These are phyloP conservation scores for Alentia gelatinosa DNA, from an alignment of 2,888 invertebrate species.

Conservation along the genomic window DNA sequence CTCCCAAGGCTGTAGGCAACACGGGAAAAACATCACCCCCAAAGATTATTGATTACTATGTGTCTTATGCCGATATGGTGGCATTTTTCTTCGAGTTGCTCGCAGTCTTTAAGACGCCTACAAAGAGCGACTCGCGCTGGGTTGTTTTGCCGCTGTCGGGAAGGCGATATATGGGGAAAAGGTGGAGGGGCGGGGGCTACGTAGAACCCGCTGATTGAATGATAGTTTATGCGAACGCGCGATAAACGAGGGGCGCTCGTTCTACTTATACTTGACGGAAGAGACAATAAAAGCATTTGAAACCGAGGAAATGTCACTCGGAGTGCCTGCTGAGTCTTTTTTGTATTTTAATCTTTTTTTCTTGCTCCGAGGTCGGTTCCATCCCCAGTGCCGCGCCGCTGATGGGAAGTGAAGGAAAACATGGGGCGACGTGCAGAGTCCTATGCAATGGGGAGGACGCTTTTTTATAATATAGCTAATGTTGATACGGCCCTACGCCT, in stretches of 20 bases:
- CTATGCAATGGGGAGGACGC: not conserved
- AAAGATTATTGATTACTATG: conserved; percentile 1
- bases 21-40: not conserved
- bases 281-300: not conserved
- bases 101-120: not conserved
- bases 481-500: not conserved
- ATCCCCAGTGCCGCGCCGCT: not conserved
- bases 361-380: not conserved
- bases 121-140: not conserved
- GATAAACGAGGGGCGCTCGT: not conserved
- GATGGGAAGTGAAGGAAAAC: conserved; percentile 26
- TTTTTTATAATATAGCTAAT: not conserved
- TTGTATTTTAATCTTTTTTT: not conserved
- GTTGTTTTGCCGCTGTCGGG: not conserved
- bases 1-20: not conserved
- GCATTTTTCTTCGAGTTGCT: not conserved
- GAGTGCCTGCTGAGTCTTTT: not conserved
- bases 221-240: not conserved
- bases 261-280: not conserved
- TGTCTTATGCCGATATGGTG: not conserved
- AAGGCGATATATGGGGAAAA: not conserved
- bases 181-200: not conserved
- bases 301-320: not conserved
- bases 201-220: not conserved
- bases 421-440: not conserved